Evolutionary conservation across 2,888 invertebrate genomes (phyloP), one percentile per base, ranked within the genome.

Genomic region (Carcina quercana): DNA sequence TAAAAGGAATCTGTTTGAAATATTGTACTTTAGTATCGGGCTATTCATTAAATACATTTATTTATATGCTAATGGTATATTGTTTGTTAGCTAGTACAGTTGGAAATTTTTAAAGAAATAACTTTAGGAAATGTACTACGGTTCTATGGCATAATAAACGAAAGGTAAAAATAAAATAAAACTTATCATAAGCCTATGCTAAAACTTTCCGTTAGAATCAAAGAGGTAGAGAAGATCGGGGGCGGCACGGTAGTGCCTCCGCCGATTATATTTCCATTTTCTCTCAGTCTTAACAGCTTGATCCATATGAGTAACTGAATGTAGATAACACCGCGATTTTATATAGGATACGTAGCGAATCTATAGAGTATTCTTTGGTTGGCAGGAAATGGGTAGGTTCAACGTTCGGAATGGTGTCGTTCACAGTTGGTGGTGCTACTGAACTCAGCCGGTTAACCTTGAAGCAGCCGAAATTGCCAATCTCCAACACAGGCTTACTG

Each of bases 391-490:
- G 55, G 52, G 44, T 47, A 57, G 62, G 80, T 75, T 83, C 80
- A 80, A 80, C 57, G 82, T 53, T 64, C 82, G 61, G 61, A 74
- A 69, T 78, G 69, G 69, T 80, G 82, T 78, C 78, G 58, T 79
- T 80, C 73, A 72, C 76, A 58, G 75, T 57, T 53, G 63, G 65
- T 72, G 69, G 72, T 73, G 76, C 76, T 72, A 74, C 79, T 71
- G 76, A 82, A 82, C 83, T 64, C 70, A 53, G 64, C 67, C 56
- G 61, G 78, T 58, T 59, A 84, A 79, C 83, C 85, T 85, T 85
- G 84, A 72, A 66, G 53, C 53, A 66, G 60, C 67, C 58, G 51
- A 79, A 75, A 66, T 76, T 52, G 69, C 65, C 72, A 71, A 69
- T 63, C 64, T 59, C 63, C 53, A 69, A 65, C 62, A 69, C 57